These are phyloP conservation scores for Drosophila sproati DNA, from an alignment of 1,140 invertebrate genomes.

Conservation along the genomic window DNA sequence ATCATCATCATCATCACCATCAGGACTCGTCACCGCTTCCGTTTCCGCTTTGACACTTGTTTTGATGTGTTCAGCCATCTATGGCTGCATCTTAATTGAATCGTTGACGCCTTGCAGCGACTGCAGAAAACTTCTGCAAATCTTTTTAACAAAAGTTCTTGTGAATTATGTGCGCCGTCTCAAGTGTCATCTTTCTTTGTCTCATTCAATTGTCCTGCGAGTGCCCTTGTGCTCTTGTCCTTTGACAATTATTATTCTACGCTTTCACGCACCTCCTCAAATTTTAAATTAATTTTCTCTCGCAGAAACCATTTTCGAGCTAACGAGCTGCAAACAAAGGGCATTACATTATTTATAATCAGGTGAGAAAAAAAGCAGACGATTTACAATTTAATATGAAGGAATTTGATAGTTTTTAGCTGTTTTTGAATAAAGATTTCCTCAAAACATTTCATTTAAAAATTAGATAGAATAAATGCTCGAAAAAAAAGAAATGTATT, in stretches of 20 bases:
- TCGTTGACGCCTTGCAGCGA: constrained; percentile 58
- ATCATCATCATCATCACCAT: background rate
- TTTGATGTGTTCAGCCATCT: constrained; percentile 44
- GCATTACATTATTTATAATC: too few species aligned
- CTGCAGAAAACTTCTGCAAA: constrained; percentile 71
- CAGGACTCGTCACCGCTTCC: constrained; percentile 53
- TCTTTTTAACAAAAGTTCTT: constrained; percentile 64
- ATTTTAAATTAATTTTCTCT: constrained; percentile 73
- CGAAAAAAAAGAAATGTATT: too few species aligned
- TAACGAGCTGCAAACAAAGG: background rate
- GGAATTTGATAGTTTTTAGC: too few species aligned
- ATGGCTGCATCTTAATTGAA: constrained; percentile 37
- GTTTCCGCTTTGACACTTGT: constrained; percentile 80
- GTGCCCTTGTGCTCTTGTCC: constrained; percentile 26
- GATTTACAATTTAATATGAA: background rate
- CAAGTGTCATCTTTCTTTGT: constrained; percentile 74
- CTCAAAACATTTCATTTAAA: too few species aligned
- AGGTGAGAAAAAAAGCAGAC: background rate
- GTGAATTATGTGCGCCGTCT: constrained; percentile 66
- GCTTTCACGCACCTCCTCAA: constrained; percentile 59
- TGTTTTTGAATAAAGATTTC: too few species aligned
- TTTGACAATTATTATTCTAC: constrained; percentile 63
- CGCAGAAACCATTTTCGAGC: constrained; percentile 48
- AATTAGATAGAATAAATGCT: too few species aligned
- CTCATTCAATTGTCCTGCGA: constrained; percentile 31